Conservation (phyloP, 2,888 invertebrate species). For the Stramonita haemastoma region DNA sequence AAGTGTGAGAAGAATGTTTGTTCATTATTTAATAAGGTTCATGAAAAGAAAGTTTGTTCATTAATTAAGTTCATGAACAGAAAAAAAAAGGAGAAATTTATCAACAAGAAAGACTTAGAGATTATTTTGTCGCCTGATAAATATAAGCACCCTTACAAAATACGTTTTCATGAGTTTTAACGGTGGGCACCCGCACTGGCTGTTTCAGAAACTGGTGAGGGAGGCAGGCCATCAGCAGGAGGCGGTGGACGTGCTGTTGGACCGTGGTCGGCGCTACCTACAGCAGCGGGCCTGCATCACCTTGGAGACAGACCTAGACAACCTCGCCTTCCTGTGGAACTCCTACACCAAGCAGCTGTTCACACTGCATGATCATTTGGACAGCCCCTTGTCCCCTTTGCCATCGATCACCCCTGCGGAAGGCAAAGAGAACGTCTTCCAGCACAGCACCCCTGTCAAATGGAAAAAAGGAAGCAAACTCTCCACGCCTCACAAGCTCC, state of each 20-base stretch:
- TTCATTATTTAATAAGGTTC: no score
- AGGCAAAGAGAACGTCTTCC: slow-evolving; percentile 33
- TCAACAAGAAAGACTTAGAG: no score
- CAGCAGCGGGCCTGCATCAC: slow-evolving; percentile 45
- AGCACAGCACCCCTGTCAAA: slow-evolving; percentile 29
- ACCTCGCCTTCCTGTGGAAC: slow-evolving; percentile 50
- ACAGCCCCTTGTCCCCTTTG: not conserved
- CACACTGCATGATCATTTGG: not conserved
- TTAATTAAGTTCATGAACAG: no score
- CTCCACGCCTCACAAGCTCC: not conserved
- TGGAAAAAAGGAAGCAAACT: not conserved
- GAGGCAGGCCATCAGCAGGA: slow-evolving; percentile 49
- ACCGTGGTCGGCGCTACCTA: slow-evolving; percentile 47
- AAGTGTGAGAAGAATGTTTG: no score
- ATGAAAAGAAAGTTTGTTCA: no score
- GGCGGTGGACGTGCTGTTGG: slow-evolving; percentile 46
- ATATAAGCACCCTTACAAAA: not conserved
- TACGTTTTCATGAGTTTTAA: not conserved
- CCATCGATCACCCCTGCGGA: not conserved
- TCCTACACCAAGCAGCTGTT: slow-evolving; percentile 41
- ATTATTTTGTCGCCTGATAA: no score
- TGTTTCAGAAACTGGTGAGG: slow-evolving; percentile 48
- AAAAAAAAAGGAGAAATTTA: no score
- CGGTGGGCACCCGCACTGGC: not conserved
- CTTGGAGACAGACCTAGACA: slow-evolving; percentile 50